Percentiles rank a stretch among this genome's conserved stretches.
phyloP scores from a whole-genome alignment of 2,113 vertebrate species.

The Spea multiplicata region DNA sequence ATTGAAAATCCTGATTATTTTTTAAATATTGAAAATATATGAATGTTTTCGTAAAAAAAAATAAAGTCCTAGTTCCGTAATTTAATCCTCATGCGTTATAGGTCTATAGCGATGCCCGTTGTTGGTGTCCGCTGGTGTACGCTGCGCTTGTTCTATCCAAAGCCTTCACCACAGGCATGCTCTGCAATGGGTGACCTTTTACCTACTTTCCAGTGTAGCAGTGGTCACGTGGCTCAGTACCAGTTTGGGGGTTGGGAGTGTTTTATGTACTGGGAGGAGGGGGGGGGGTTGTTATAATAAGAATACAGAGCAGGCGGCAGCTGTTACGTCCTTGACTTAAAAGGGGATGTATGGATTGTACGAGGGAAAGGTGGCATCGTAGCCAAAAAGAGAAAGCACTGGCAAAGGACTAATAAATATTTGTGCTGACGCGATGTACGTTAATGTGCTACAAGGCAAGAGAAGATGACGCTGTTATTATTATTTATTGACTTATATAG shows the following conservation, averaged over 20 bases:
- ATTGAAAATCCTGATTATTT: too few species aligned
- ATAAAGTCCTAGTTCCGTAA: too few species aligned
- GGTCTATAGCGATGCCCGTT: neutral
- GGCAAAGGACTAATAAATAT: too few species aligned
- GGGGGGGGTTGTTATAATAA: neutral
- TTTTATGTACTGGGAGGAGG: neutral
- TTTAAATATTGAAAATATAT: too few species aligned
- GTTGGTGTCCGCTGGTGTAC: neutral
- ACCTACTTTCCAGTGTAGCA: slow-evolving; percentile 38
- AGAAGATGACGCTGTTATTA: too few species aligned
- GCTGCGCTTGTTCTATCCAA: slow-evolving; percentile 1
- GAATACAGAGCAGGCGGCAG: neutral
- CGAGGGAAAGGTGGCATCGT: too few species aligned
- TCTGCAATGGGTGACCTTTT: slow-evolving; percentile 37
- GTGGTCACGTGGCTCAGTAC: slow-evolving; percentile 24
- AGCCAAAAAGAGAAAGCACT: too few species aligned
- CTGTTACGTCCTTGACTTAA: slow-evolving; percentile 8
- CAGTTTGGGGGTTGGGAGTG: slow-evolving; percentile 39
- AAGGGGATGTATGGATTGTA: neutral
- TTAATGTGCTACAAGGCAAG: too few species aligned
- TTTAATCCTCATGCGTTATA: too few species aligned
- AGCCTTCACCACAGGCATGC: slow-evolving; percentile 11
- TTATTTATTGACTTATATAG: too few species aligned
- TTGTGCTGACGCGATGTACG: too few species aligned
- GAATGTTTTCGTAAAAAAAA: too few species aligned